phyloP scores from a whole-genome alignment of 2,797 vertebrate species.

The Molossus alvarezi region DNA sequence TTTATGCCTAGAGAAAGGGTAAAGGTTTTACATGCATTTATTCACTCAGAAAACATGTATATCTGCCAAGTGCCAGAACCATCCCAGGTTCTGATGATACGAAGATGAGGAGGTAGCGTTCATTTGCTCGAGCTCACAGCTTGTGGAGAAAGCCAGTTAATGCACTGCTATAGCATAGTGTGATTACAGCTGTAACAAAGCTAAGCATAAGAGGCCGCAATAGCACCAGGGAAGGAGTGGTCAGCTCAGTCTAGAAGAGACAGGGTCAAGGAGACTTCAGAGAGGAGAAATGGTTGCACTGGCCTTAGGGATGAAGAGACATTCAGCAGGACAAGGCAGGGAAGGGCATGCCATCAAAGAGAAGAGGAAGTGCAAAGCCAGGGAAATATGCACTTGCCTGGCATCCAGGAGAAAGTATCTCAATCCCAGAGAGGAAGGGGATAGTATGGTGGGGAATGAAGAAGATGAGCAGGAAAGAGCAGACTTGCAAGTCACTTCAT shows the following conservation, averaged over 20 bases:
- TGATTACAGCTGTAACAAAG: not conserved
- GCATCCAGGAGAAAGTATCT: not conserved
- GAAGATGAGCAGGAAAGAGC: not conserved
- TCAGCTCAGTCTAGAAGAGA: not conserved
- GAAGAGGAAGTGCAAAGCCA: not conserved
- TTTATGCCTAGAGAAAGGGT: constrained; percentile 47
- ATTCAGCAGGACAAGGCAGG: not conserved
- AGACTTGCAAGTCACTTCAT: not conserved
- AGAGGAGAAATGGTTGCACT: not conserved
- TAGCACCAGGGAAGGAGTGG: not conserved
- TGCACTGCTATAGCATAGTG: not conserved
- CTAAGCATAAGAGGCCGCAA: not conserved
- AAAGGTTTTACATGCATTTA: constrained; percentile 48
- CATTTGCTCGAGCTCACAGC: not conserved
- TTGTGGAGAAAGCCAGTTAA: not conserved
- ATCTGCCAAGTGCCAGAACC: not conserved
- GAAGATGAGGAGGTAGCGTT: not conserved
- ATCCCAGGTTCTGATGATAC: not conserved
- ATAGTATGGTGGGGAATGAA: rapidly evolving
- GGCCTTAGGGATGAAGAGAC: not conserved
- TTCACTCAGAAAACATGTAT: constrained; percentile 17
- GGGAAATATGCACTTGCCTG: not conserved
- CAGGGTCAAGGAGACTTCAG: not conserved
- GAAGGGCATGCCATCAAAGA: not conserved
- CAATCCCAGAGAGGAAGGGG: not conserved